These are phyloP conservation scores for Andrena chrysosceles DNA, from an alignment of 2,888 invertebrate species.

Conservation along the genomic window DNA sequence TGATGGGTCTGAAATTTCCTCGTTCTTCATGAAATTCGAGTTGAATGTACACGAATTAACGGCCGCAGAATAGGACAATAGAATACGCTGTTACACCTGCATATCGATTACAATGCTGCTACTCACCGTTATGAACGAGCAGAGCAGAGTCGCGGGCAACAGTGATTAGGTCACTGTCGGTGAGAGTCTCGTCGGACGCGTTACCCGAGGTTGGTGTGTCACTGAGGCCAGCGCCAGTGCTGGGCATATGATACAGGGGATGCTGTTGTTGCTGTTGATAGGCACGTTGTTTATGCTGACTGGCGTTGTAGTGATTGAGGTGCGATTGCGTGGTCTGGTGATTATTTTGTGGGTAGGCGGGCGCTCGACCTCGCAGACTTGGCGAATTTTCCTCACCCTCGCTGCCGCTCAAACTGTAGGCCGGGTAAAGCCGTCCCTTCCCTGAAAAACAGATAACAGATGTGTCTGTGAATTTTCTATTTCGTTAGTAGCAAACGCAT, in stretches of 20 bases:
- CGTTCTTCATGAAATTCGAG: background rate
- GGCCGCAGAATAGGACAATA: background rate
- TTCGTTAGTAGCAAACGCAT: background rate
- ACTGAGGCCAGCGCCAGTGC: conserved; percentile 88
- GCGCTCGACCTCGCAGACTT: conserved; percentile 79
- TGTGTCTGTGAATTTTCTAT: background rate
- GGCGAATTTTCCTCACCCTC: conserved; percentile 89
- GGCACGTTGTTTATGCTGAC: conserved; percentile 79
- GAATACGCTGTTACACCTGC: no score
- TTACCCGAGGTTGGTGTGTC: conserved; percentile 94
- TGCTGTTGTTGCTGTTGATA: conserved; percentile 85
- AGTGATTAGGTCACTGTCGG: conserved; percentile 92
- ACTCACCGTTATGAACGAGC: conserved; percentile 93
- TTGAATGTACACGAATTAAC: background rate
- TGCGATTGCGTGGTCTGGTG: conserved; percentile 82
- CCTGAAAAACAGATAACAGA: conserved; percentile 84
- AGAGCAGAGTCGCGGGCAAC: conserved; percentile 93
- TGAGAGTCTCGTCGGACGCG: conserved; percentile 94
- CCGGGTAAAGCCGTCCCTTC: conserved; percentile 94
- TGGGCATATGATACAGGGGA: conserved; percentile 84
- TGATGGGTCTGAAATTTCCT: background rate
- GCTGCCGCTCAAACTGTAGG: conserved; percentile 91
- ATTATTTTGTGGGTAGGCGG: conserved; percentile 86
- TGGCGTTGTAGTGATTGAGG: conserved; percentile 82
- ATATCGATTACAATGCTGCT: background rate